Evolutionary conservation across 2,113 vertebrate genomes (phyloP), one percentile per base, ranked within the genome.

Genomic region (Nothoprocta pentlandii): DNA sequence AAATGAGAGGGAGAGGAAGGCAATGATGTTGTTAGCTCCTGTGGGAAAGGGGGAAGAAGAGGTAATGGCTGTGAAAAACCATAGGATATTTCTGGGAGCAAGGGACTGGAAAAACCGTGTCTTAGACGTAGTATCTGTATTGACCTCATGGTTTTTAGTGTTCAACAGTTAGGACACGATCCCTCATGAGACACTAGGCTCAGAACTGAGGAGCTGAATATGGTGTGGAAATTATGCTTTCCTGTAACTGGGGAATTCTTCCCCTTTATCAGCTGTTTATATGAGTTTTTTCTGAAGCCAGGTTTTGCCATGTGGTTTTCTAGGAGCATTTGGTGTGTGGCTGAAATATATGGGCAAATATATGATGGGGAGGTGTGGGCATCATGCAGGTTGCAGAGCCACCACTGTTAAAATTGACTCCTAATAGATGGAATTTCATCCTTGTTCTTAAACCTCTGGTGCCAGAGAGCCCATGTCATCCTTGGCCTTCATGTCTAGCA

Each of bases 211-310:
- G 49, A 21, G 73, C 67, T 0, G 78, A 92, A 63, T 5, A 95
- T 78, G 66, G 28, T 0, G 2, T 42, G 25, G 36, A 78, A 86
- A 88, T 34, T 46, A 39, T 6, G 83, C 34, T 88, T 30, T 88
- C 14, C 44, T n/a, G 21, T 80, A 89, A 90, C 21, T 25, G 56
- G 78, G 30, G 78, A 21, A 1, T 92, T 86, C 75, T 92, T 56
- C 80, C 69, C 47, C 16, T 2, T 92, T 94, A 94, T 94, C 83
- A 81, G 86, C 54, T 68, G 73, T 89, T 94, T 86, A 64, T 61
- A 75, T 84, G 91, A 95, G 69, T 83, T 95, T 86, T 84, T 83
- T 94, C 51, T 81, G 80, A 94, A 80, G 76, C 34, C 11, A 51
- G 73, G 70, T 93, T 94, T 90, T 62, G 66, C 68, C 66, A 1